Evolutionary conservation across 2,888 invertebrate species (phyloP).

Genomic region (Mylabris sibirica): DNA sequence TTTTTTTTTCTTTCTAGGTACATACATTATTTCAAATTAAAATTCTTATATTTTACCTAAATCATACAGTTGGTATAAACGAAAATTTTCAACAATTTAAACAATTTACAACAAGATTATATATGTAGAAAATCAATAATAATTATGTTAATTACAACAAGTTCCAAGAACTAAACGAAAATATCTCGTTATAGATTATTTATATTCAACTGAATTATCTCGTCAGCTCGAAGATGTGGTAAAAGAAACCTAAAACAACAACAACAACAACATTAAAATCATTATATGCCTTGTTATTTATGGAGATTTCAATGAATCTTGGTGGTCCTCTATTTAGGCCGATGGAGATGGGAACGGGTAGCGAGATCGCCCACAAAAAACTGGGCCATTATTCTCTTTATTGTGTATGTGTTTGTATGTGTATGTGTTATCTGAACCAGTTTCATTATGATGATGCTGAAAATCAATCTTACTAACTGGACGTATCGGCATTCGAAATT

Average conservation of each 20-base stretch:
- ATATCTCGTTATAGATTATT: slow-evolving; percentile 34
- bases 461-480: slow-evolving; percentile 37
- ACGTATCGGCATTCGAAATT: too few relatives aligned
- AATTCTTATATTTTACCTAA: not conserved
- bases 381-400: slow-evolving; percentile 51
- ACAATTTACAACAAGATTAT: not conserved
- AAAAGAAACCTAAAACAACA: not conserved
- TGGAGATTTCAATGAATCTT: slow-evolving; percentile 44
- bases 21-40: too few relatives aligned
- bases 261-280: not conserved
- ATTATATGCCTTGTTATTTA: slow-evolving; percentile 35
- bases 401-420: slow-evolving; percentile 18
- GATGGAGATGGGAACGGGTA: not conserved
- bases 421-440: slow-evolving; percentile 39
- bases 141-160: not conserved
- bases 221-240: not conserved
- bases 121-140: not conserved
- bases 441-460: slow-evolving; percentile 48
- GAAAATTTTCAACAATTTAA: not conserved
- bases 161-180: not conserved
- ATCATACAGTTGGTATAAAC: not conserved
- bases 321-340: slow-evolving; percentile 49
- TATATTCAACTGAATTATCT: slow-evolving; percentile 31
- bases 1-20: too few relatives aligned
- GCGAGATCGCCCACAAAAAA: slow-evolving; percentile 41